Conservation (phyloP, 2,888 invertebrate genomes). For the Hoplodrina ambigua region DNA sequence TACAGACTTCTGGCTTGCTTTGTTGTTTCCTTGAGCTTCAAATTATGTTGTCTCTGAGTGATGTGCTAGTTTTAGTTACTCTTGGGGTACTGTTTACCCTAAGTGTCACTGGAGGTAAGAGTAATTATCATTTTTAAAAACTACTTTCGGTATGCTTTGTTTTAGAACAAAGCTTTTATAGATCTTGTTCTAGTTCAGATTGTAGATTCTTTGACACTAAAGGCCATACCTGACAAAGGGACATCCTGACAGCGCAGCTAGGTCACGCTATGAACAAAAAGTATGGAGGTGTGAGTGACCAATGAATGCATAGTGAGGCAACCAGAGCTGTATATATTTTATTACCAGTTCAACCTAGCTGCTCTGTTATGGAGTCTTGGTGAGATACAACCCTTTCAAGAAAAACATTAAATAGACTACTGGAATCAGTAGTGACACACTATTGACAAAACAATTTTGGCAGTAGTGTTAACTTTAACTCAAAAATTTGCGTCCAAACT, state of each 20-base stretch:
- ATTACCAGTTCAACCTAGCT: too few species aligned
- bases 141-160: neutral
- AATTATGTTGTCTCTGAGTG: conserved; percentile 45
- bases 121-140: neutral
- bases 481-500: neutral
- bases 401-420: neutral
- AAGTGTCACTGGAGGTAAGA: conserved; percentile 49
- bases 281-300: too few species aligned
- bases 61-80: conserved; percentile 52
- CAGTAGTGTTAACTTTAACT: neutral
- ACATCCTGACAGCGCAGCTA: too few species aligned
- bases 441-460: neutral
- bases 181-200: neutral
- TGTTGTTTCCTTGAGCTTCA: conserved; percentile 9
- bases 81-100: conserved; percentile 46
- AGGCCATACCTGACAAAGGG: too few species aligned
- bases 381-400: too few species aligned
- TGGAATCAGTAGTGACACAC: neutral
- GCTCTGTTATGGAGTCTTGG: too few species aligned
- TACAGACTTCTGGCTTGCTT: neutral
- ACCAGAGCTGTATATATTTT: too few species aligned
- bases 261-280: too few species aligned
- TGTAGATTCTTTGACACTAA: neutral
- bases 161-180: neutral
- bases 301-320: too few species aligned